Evolutionary conservation across 2,888 invertebrate genomes (phyloP).

Genomic region (Scaptomyza polygonia): DNA sequence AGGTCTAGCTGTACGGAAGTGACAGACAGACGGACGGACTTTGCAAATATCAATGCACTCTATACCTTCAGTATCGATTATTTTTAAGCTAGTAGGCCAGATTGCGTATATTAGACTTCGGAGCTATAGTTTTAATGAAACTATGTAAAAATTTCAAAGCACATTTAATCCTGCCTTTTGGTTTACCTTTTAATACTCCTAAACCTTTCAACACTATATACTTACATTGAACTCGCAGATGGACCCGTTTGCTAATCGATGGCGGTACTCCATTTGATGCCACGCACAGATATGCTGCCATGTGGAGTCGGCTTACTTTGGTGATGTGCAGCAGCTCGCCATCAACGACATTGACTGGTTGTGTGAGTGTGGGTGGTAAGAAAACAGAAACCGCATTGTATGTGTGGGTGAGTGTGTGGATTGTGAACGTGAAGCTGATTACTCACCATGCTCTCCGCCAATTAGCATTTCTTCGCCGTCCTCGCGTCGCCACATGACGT

Average conservation of each 20-base stretch:
- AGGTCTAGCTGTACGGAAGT: too few species aligned
- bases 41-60: too few species aligned
- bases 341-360: slow-evolving; percentile 92
- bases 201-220: slow-evolving; percentile 67
- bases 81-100: too few species aligned
- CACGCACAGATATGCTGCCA: slow-evolving; percentile 96
- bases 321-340: slow-evolving; percentile 93
- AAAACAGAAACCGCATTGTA: slow-evolving; percentile 15
- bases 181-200: background rate
- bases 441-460: slow-evolving; percentile 93
- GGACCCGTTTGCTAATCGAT: slow-evolving; percentile 93
- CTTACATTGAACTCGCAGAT: slow-evolving; percentile 93
- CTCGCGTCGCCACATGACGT: slow-evolving; percentile 96
- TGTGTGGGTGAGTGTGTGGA: slow-evolving; percentile 14
- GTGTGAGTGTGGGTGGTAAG: slow-evolving; percentile 7
- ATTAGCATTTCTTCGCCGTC: slow-evolving; percentile 95
- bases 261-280: slow-evolving; percentile 97
- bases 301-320: slow-evolving; percentile 95
- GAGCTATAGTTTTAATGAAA: too few species aligned
- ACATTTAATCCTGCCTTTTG: too few species aligned
- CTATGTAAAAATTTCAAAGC: too few species aligned
- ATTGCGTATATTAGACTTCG: too few species aligned
- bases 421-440: slow-evolving; percentile 18
- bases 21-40: too few species aligned
- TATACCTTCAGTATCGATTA: too few species aligned